Conservation (phyloP, 1,140 invertebrate species). For the Protaetia brevitarsis region DNA sequence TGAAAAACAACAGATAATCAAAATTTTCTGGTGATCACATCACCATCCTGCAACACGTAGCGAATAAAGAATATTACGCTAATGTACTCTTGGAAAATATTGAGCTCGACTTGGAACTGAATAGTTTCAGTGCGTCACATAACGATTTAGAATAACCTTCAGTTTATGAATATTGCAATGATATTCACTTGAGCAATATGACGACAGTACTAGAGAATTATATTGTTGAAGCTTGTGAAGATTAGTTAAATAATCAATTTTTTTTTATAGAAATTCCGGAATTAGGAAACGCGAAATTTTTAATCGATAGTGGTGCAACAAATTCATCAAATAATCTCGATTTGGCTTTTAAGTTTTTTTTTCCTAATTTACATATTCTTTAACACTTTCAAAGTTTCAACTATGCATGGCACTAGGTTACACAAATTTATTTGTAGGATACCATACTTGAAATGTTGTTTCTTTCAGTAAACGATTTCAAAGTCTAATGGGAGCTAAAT, state of each 20-base stretch:
- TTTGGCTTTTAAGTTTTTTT: slow-evolving; percentile 5
- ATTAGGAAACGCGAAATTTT: slow-evolving; percentile 3
- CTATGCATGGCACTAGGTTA: not conserved
- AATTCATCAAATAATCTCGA: not conserved
- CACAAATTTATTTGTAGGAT: not conserved
- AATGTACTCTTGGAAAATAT: not conserved
- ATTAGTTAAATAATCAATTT: not conserved
- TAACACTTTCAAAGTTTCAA: not conserved
- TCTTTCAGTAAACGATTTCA: not conserved
- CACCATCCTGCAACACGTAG: not conserved
- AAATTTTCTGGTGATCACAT: not conserved
- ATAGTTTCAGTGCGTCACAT: too few species aligned
- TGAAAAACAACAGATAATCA: too few species aligned
- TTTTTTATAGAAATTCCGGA: slow-evolving; percentile 1
- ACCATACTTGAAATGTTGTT: not conserved
- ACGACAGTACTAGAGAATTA: not conserved
- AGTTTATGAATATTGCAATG: not conserved
- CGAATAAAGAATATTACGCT: not conserved
- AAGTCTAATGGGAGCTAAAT: slow-evolving; percentile 2
- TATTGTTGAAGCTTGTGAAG: not conserved
- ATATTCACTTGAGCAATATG: not conserved
- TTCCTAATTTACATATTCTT: not conserved
- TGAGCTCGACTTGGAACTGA: too few species aligned
- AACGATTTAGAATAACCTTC: not conserved
- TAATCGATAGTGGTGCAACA: slow-evolving; percentile 17